These are phyloP conservation scores for Acyrthosiphon pisum DNA, from an alignment of 1,140 invertebrate genomes.

Conservation along the genomic window DNA sequence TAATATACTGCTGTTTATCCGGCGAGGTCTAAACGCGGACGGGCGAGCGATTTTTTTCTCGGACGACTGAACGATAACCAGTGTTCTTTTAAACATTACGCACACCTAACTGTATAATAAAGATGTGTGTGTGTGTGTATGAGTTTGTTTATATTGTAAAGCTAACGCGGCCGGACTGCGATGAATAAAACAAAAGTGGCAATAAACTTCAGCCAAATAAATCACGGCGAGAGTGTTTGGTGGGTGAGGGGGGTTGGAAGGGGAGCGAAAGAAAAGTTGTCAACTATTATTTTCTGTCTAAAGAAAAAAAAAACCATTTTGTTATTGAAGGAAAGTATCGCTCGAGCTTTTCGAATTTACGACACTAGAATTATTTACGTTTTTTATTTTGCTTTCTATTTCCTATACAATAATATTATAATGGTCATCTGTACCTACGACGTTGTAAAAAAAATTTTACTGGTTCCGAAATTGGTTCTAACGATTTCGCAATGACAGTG, in stretches of 20 bases:
- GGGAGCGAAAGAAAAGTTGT: not conserved
- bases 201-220: conserved; percentile 27
- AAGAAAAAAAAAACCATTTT: not conserved
- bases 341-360: not conserved
- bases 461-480: not conserved
- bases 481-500: not conserved
- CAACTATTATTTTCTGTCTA: not conserved
- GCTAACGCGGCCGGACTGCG: not conserved
- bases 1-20: not conserved
- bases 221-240: not conserved
- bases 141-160: not conserved
- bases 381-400: not conserved
- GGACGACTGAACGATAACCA: not conserved
- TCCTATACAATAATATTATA: not conserved
- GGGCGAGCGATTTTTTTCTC: not conserved
- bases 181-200: conserved; percentile 47
- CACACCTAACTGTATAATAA: not conserved
- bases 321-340: not conserved
- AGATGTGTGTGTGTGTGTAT: not conserved
- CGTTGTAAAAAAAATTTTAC: not conserved
- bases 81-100: conserved; percentile 58
- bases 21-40: not conserved
- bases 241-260: too few species aligned
- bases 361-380: not conserved
- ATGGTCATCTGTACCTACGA: not conserved